Percentiles rank a stretch among this genome's conserved stretches.
These are phyloP conservation scores for Ochropacha duplaris DNA, from an alignment of 2,888 invertebrate species.

Conservation along the genomic window DNA sequence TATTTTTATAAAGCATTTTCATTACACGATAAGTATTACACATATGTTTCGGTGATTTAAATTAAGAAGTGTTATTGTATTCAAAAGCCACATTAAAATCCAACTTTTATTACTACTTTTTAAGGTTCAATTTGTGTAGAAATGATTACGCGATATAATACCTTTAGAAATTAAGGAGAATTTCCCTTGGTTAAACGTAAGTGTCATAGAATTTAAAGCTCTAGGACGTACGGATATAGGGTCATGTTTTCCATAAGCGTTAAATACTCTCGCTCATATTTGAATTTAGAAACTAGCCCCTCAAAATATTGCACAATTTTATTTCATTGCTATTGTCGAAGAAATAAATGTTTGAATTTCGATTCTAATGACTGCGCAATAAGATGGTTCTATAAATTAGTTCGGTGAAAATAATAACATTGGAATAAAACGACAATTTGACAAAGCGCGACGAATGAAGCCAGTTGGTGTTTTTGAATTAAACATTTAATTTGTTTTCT, in stretches of 20 bases:
- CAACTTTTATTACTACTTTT: not conserved
- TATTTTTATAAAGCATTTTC: constrained; percentile 42
- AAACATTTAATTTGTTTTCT: constrained; percentile 79
- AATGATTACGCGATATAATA: not conserved
- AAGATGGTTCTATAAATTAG: not conserved
- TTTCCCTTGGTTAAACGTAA: not conserved
- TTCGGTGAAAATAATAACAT: constrained; percentile 6
- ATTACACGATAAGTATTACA: constrained; percentile 44
- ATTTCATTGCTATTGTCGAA: not conserved
- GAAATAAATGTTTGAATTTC: not conserved
- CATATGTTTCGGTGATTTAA: constrained; percentile 58
- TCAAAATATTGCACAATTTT: not conserved
- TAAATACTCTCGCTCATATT: not conserved
- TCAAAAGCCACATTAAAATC: constrained; percentile 1
- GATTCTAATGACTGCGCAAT: constrained; percentile 6
- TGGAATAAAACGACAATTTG: constrained; percentile 31
- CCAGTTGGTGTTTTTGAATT: constrained; percentile 75
- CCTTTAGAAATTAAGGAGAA: not conserved
- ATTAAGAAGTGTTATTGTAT: constrained; percentile 8
- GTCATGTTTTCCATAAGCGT: not conserved
- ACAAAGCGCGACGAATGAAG: constrained; percentile 60
- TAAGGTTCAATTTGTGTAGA: constrained; percentile 7
- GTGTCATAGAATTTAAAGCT: not conserved
- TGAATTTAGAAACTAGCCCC: not conserved
- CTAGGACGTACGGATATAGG: not conserved